Evolutionary conservation across 1,140 invertebrate genomes (phyloP).

Genomic region (Scaptomyza hsui): DNA sequence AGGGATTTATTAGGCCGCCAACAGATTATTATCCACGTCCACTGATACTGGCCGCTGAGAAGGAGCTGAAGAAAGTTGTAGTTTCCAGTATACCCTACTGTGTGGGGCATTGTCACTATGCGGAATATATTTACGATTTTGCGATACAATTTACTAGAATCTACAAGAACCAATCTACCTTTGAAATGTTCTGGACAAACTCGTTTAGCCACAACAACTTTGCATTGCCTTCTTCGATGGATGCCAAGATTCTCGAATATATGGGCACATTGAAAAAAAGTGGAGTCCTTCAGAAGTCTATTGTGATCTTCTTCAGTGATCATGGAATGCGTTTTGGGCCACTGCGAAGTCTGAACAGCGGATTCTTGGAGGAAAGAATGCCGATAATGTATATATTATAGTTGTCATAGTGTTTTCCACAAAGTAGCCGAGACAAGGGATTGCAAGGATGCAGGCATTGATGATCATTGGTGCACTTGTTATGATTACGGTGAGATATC

Average conservation of each 20-base stretch:
- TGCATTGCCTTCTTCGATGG: conserved; percentile 88
- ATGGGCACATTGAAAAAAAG: too few species aligned
- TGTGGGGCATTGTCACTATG: conserved; percentile 85
- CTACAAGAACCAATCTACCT: conserved; percentile 85
- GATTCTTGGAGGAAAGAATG: conserved; percentile 95
- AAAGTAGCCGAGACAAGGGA: too few species aligned
- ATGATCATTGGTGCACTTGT: too few species aligned
- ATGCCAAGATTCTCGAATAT: conserved; percentile 86
- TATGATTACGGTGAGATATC: conserved; percentile 84
- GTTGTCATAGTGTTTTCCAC: conserved; percentile 89
- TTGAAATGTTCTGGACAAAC: conserved; percentile 92
- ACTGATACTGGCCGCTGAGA: conserved; percentile 88
- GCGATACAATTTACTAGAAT: conserved; percentile 85
- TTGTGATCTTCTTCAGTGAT: conserved; percentile 94
- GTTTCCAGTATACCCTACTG: conserved; percentile 84
- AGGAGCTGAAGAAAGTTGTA: conserved; percentile 81
- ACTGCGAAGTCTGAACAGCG: conserved; percentile 86
- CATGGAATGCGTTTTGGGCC: conserved; percentile 95
- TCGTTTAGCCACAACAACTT: conserved; percentile 91
- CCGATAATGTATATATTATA: conserved; percentile 92
- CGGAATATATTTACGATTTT: conserved; percentile 86
- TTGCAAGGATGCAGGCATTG: too few species aligned
- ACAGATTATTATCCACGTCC: conserved; percentile 93
- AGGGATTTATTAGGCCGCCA: conserved; percentile 90
- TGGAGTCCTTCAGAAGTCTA: conserved; percentile 87